Percentiles rank a stretch among this genome's conserved stretches.
Conservation (phyloP, 2,888 invertebrate species). For the Syrphus vitripennis region DNA sequence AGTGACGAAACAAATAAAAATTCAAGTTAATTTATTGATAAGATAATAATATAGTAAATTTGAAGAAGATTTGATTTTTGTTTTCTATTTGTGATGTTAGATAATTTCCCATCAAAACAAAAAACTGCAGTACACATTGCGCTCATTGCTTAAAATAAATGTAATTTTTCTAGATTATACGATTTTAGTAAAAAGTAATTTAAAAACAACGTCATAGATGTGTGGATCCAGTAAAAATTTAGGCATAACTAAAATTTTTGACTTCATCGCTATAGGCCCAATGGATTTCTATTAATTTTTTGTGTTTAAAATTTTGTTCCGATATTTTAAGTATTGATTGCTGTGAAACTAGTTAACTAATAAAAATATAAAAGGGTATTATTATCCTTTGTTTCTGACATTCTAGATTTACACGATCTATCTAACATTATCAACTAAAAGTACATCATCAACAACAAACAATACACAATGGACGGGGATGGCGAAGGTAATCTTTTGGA, state of each 20-base stretch:
- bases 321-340: no score
- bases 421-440: neutral
- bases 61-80: neutral
- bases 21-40: neutral
- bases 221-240: no score
- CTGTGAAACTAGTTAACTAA: no score
- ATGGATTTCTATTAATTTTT: no score
- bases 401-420: conserved; percentile 37
- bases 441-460: neutral
- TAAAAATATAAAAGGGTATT: neutral
- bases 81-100: neutral
- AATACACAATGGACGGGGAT: conserved; percentile 77
- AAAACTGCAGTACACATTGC: neutral
- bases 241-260: no score
- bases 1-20: neutral
- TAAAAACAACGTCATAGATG: no score
- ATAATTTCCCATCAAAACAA: neutral
- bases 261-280: no score
- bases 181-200: no score
- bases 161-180: neutral
- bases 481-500: conserved; percentile 80
- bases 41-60: neutral
- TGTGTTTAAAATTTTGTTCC: no score
- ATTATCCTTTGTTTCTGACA: neutral
- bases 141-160: neutral